Evolutionary conservation across 1,140 invertebrate genomes (phyloP).

Genomic region (Onthophagus taurus): DNA sequence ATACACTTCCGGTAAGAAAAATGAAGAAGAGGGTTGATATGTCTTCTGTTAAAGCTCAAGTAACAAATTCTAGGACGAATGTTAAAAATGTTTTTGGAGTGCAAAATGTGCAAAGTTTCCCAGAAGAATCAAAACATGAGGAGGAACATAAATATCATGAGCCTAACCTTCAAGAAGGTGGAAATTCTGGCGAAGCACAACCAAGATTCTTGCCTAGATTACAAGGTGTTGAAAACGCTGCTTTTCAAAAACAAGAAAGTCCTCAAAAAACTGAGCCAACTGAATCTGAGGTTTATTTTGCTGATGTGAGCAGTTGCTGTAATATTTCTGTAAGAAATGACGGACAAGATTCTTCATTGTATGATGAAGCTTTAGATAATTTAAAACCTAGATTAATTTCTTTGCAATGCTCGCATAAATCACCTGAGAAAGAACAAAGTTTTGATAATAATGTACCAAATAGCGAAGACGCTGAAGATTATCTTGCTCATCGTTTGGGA

Average conservation of each 20-base stretch:
- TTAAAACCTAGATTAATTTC: constrained; percentile 30
- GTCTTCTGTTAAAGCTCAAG: constrained; percentile 36
- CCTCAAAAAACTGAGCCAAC: constrained; percentile 48
- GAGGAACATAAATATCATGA: constrained; percentile 33
- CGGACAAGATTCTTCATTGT: constrained; percentile 37
- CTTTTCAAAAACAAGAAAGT: constrained; percentile 51
- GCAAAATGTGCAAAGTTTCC: constrained; percentile 19
- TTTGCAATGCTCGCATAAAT: constrained; percentile 21
- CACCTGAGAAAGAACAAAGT: constrained; percentile 19
- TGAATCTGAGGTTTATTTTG: constrained; percentile 74
- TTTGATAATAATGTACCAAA: constrained; percentile 24
- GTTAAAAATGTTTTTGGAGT: constrained; percentile 41
- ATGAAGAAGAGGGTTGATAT: constrained; percentile 43
- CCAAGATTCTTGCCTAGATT: constrained; percentile 38
- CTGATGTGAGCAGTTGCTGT: constrained; percentile 77
- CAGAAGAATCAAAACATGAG: constrained; percentile 18
- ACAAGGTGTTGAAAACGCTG: constrained; percentile 55
- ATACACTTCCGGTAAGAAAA: constrained; percentile 43
- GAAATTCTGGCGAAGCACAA: constrained; percentile 18
- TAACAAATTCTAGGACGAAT: constrained; percentile 34
- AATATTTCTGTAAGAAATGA: constrained; percentile 60
- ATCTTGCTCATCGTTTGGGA: constrained; percentile 42
- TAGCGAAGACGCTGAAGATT: constrained; percentile 43
- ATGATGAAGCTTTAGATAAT: constrained; percentile 36
- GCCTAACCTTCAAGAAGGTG: constrained; percentile 21